These are phyloP conservation scores for Podarcis siculus DNA, from an alignment of 2,797 vertebrate species.

Conservation along the genomic window DNA sequence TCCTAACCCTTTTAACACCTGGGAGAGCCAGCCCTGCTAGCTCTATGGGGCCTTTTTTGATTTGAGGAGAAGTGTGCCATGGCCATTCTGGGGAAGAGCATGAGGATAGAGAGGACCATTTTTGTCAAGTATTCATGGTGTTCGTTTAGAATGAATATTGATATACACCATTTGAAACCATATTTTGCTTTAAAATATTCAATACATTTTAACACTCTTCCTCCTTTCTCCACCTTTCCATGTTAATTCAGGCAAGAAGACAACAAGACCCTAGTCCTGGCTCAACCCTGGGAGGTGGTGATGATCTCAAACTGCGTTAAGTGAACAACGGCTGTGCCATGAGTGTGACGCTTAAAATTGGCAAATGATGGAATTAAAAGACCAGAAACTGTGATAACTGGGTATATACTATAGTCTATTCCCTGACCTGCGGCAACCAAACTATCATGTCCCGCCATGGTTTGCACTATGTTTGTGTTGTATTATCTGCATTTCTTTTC, in stretches of 20 bases:
- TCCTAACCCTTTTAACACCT: not conserved
- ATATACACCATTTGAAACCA: not conserved
- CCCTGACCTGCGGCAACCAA: conserved; percentile 75
- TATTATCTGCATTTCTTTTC: conserved; percentile 82
- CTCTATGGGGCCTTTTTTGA: not conserved
- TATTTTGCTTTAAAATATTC: not conserved
- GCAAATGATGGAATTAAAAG: conserved; percentile 77
- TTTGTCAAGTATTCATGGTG: not conserved
- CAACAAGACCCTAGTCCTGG: conserved; percentile 97
- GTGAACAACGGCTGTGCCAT: conserved; percentile 44
- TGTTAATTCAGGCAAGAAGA: conserved; percentile 89
- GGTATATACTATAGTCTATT: conserved; percentile 73
- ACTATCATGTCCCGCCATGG: conserved; percentile 80
- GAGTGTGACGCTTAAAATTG: conserved; percentile 74
- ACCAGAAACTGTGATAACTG: conserved; percentile 91
- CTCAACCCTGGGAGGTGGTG: conserved; percentile 91
- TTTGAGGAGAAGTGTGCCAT: not conserved
- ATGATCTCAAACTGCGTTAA: conserved; percentile 95
- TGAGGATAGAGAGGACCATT: too few relatives aligned
- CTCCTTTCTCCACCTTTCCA: conserved; percentile 26
- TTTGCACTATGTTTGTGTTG: conserved; percentile 92
- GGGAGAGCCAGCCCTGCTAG: not conserved
- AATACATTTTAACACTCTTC: not conserved
- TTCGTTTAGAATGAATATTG: not conserved
- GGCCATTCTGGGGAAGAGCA: not conserved